These are phyloP conservation scores for Centropus bengalensis DNA, from an alignment of 2,113 vertebrate species.

Conservation along the genomic window DNA sequence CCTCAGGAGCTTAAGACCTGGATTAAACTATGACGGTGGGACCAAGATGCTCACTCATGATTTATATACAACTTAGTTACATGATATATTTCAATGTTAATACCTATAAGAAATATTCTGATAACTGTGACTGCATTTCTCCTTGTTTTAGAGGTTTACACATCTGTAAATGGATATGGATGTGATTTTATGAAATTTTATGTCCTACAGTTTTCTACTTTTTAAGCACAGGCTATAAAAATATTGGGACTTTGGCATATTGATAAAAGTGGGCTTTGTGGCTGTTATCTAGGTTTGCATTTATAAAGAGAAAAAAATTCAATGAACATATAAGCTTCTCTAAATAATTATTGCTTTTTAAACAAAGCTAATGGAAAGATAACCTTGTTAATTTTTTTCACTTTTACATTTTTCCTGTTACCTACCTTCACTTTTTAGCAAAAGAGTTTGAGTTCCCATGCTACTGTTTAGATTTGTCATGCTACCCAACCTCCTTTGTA, in stretches of 20 bases:
- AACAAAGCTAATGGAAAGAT: neutral
- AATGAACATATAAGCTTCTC: neutral
- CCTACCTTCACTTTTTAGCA: neutral
- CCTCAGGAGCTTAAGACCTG: neutral
- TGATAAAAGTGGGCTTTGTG: neutral
- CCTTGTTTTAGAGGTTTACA: neutral
- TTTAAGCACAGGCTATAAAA: neutral
- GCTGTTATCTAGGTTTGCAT: neutral
- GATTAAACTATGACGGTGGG: neutral
- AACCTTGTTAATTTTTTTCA: neutral
- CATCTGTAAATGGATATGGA: neutral
- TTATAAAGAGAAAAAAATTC: neutral
- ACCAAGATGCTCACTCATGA: neutral
- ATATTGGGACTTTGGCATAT: neutral
- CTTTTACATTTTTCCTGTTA: neutral
- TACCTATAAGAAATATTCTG: neutral
- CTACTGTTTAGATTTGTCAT: neutral
- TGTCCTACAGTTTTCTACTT: neutral
- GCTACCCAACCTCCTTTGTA: neutral
- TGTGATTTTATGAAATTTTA: neutral
- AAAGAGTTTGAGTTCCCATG: neutral
- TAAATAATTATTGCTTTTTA: neutral
- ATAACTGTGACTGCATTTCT: neutral
- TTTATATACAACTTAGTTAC: neutral
- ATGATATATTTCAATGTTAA: slow-evolving; percentile 2